phyloP scores from a whole-genome alignment of 2,113 vertebrate genomes.

The Ailurus styani region DNA sequence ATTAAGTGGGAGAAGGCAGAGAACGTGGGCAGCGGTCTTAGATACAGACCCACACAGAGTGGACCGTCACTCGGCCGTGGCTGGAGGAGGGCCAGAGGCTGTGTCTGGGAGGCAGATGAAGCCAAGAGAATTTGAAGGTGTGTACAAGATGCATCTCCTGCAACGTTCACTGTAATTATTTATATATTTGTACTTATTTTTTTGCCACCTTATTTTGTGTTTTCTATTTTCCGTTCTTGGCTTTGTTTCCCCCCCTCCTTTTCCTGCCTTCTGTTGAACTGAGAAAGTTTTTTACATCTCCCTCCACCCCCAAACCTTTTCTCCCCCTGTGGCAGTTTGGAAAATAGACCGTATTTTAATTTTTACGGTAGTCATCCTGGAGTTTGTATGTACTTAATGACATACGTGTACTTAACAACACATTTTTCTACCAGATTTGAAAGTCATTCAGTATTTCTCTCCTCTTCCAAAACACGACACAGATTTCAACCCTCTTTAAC shows the following conservation, averaged over 20 bases:
- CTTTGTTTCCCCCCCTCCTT: not conserved
- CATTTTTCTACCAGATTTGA: not conserved
- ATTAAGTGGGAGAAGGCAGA: not conserved
- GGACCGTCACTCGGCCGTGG: not conserved
- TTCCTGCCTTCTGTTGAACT: not conserved
- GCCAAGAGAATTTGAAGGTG: not conserved
- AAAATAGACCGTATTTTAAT: not conserved
- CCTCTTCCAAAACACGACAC: not conserved
- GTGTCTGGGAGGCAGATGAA: not conserved
- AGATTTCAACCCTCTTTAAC: not conserved
- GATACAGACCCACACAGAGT: not conserved
- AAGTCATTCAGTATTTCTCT: not conserved
- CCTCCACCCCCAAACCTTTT: not conserved
- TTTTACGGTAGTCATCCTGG: not conserved
- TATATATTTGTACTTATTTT: not conserved
- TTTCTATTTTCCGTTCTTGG: not conserved
- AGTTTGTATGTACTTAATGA: not conserved
- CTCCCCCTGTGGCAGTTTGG: not conserved
- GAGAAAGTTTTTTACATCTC: not conserved
- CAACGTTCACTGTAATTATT: not conserved
- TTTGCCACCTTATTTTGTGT: not conserved
- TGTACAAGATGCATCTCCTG: not conserved
- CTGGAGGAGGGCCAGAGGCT: not conserved
- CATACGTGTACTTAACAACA: not conserved
- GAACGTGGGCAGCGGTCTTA: not conserved